phyloP scores from a whole-genome alignment of 1,140 invertebrate genomes.

The Drosophila ambigua region DNA sequence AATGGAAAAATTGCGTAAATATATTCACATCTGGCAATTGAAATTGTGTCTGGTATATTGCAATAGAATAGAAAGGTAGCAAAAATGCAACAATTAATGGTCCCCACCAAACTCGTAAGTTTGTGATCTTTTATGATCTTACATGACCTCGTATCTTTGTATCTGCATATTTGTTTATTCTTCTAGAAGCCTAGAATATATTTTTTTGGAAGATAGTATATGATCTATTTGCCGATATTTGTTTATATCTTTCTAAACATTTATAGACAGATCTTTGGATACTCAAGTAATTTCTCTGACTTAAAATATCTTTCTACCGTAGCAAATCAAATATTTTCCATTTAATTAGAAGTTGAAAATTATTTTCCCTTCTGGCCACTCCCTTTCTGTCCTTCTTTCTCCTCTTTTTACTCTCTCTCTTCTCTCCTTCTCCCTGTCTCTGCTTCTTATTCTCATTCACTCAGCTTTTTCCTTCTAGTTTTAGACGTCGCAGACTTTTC shows the following conservation, averaged over 20 bases:
- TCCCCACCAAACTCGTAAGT: too few relatives aligned
- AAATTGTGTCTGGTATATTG: background rate
- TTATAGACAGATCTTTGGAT: background rate
- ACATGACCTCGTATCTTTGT: too few relatives aligned
- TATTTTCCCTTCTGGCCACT: constrained; percentile 17
- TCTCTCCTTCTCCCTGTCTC: background rate
- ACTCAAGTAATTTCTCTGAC: background rate
- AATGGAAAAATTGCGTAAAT: background rate
- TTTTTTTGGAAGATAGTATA: too few relatives aligned
- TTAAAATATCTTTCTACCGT: too few relatives aligned
- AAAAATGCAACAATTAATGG: background rate
- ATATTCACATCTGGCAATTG: too few relatives aligned
- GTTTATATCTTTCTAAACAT: background rate
- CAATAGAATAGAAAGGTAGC: background rate
- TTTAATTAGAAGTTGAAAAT: constrained; percentile 52
- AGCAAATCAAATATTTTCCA: constrained; percentile 23
- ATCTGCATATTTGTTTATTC: too few relatives aligned
- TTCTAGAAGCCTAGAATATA: too few relatives aligned
- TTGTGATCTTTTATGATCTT: too few relatives aligned
- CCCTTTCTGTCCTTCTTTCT: constrained; percentile 2
- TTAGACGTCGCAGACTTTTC: constrained; percentile 64
- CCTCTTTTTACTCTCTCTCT: background rate
- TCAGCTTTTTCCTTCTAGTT: background rate
- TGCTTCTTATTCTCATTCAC: constrained; percentile 24
- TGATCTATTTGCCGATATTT: background rate